Base-by-base conservation (phyloP, 2,888 invertebrate genomes). In the Athrips mouffetella region DNA sequence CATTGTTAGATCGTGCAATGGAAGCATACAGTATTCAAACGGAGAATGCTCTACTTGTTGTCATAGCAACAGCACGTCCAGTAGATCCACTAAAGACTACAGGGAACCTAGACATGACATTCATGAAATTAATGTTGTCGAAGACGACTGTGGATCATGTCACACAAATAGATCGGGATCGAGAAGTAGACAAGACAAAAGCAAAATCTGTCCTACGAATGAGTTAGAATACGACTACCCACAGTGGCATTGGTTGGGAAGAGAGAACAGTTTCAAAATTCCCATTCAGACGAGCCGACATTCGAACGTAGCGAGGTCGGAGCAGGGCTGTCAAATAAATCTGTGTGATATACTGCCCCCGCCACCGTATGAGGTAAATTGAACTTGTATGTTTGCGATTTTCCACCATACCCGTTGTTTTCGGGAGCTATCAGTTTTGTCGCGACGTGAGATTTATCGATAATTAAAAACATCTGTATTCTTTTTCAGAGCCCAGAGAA, bases 321-420 rank as follows among this genome's bases (percentile, higher is more conserved):
- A 87, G 64, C 87, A 86, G 70, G 82, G 87, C 73, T 88, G 88
- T 81, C 89, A 89, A 80, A 85, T 89, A 70, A 91, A 91, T 80
- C 91, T 91, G 82, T 91, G 91, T 79, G 91, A 91, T 79, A 91
- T 91, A 89, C 72, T 91, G 60, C 91, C 91, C 52, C 91, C 91
- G 59, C 91, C 91, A 33, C 91, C 91, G 58, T 91, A 91, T 73
- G 91, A 91, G 86, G 88, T 87, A 81, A 80, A 75, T 76, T 81
- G 78, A 76, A 76, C 62, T 73, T 73, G 70, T 73, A 72, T 73
- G 48, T 52, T 54, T 48, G 67, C 66, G 65, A 65, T 73, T 70
- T 70, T 63, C 55, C 55, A 60, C 54, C 48, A 54, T 42, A 39
- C 48, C 30, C 50, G 48, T 46, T 54, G 45, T 52, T 53, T 65